A percentile compares a stretch with the other conserved stretches of the same genome.
phyloP scores from a whole-genome alignment of 2,888 invertebrate species.

The Athalia rosae region DNA sequence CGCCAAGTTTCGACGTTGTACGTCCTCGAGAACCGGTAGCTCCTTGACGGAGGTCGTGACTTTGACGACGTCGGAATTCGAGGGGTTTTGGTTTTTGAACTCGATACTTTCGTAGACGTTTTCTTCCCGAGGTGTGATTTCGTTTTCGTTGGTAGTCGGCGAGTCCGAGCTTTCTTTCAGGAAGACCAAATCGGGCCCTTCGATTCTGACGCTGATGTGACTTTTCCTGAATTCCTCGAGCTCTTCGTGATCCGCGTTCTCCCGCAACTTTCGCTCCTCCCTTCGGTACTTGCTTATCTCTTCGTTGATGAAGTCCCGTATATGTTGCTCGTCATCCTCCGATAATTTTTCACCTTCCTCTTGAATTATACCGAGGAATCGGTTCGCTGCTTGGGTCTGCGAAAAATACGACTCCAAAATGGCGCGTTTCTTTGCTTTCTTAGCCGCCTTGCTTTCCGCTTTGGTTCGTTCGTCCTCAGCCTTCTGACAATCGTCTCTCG shows the following conservation, averaged over 20 bases:
- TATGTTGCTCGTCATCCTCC: slow-evolving; percentile 74
- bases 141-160: slow-evolving; percentile 16
- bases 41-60: slow-evolving; percentile 29
- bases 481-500: slow-evolving; percentile 49
- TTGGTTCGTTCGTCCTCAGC: slow-evolving; percentile 49
- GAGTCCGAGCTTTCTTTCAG: slow-evolving; percentile 33
- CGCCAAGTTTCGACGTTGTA: slow-evolving; percentile 6
- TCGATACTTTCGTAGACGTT: slow-evolving; percentile 32
- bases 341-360: slow-evolving; percentile 84
- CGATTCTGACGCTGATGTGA: slow-evolving; percentile 21
- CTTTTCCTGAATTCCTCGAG: slow-evolving; percentile 60
- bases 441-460: slow-evolving; percentile 64
- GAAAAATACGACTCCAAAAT: slow-evolving; percentile 77
- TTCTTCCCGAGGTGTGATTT: neutral
- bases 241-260: slow-evolving; percentile 68
- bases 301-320: slow-evolving; percentile 76
- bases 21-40: slow-evolving; percentile 30
- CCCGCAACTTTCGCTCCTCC: slow-evolving; percentile 68
- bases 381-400: slow-evolving; percentile 78
- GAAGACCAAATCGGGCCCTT: slow-evolving; percentile 26
- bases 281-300: slow-evolving; percentile 73
- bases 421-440: slow-evolving; percentile 76
- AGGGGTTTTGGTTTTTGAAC: neutral
- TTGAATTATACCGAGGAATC: slow-evolving; percentile 85
- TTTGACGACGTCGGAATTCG: slow-evolving; percentile 5